Evolutionary conservation across 2,888 invertebrate species (phyloP).

Genomic region (Cryptophagus acutangulus): DNA sequence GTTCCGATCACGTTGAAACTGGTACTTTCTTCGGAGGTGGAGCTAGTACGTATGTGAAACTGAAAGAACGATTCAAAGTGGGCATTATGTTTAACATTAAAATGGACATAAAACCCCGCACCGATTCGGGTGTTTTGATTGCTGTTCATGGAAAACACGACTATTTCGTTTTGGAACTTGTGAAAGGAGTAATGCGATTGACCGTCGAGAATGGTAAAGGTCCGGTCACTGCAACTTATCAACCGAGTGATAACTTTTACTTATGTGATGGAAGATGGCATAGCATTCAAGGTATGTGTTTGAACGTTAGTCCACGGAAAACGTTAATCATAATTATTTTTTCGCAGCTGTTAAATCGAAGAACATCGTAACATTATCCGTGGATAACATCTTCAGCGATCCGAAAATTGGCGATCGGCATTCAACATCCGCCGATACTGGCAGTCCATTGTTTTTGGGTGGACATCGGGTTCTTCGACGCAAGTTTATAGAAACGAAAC

Average conservation of each 20-base stretch:
- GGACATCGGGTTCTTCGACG: conserved; percentile 63
- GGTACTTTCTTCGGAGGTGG: conserved; percentile 82
- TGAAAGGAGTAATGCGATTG: conserved; percentile 78
- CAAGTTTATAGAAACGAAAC: conserved; percentile 64
- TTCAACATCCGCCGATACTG: conserved; percentile 70
- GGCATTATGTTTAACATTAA: conserved; percentile 73
- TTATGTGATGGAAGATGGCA: conserved; percentile 97
- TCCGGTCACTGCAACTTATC: conserved; percentile 68
- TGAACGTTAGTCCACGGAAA: background rate
- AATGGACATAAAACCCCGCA: conserved; percentile 83
- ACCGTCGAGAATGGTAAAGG: conserved; percentile 81
- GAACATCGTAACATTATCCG: conserved; percentile 81
- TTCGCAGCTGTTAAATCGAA: conserved; percentile 83
- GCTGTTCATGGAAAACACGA: conserved; percentile 80
- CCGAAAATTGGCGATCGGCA: conserved; percentile 61
- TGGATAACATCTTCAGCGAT: conserved; percentile 73
- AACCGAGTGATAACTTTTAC: conserved; percentile 53
- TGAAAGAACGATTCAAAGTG: conserved; percentile 69
- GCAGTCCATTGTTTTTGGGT: conserved; percentile 84
- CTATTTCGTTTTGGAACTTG: conserved; percentile 80
- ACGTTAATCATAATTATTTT: conserved; percentile 19
- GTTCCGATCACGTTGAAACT: conserved; percentile 70
- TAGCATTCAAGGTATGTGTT: conserved; percentile 63
- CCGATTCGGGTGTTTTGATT: conserved; percentile 76
- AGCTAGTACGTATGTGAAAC: conserved; percentile 65